A percentile compares a stretch with the other conserved stretches of the same genome.
phyloP scores from a whole-genome alignment of 2,888 invertebrate genomes.

The Sphaerophoria taeniata region DNA sequence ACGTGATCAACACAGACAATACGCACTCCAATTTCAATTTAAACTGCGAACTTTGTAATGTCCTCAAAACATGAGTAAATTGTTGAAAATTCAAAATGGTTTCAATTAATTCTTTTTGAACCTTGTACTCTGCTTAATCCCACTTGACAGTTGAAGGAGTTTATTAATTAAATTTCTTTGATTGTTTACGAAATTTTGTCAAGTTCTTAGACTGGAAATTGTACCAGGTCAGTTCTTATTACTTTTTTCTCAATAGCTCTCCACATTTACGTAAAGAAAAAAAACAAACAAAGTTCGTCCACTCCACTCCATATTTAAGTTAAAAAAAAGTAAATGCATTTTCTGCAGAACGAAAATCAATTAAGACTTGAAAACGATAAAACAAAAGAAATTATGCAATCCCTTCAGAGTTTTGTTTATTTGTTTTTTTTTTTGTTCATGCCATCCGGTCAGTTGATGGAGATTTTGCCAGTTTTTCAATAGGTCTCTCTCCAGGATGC shows the following conservation, averaged over 20 bases:
- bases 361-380: constrained; percentile 45
- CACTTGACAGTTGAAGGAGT: constrained; percentile 15
- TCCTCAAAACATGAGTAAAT: not conserved
- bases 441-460: constrained; percentile 42
- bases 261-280: not conserved
- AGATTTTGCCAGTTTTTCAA: constrained; percentile 13
- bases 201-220: constrained; percentile 8
- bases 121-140: constrained; percentile 13
- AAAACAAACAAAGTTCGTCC: constrained; percentile 15
- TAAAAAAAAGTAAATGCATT: constrained; percentile 26
- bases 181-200: not conserved
- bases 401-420: not conserved
- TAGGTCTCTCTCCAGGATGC: constrained; percentile 16
- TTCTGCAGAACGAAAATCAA: constrained; percentile 25
- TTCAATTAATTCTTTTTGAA: constrained; percentile 2
- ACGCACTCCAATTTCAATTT: no score
- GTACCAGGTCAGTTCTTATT: constrained; percentile 31
- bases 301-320: not conserved
- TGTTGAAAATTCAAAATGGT: not conserved
- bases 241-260: constrained; percentile 13
- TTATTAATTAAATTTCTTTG: constrained; percentile 36
- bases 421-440: constrained; percentile 16
- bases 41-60: not conserved
- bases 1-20: no score
- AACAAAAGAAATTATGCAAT: constrained; percentile 37